These are phyloP conservation scores for Caenorhabditis elegans DNA, from an alignment of 1,140 invertebrate genomes.

Conservation along the genomic window WBcel235 BX284605.5:7185001-7185500, in stretches of 20 bases:
- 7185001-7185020: not conserved
- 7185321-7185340: conserved; percentile 74
- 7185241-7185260: not conserved
- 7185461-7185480: conserved; percentile 90
- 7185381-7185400: conserved; percentile 84
- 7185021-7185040: conserved; percentile 14
- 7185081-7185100: not conserved
- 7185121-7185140: not conserved
- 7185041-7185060: not conserved
- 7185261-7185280: conserved; percentile 58
- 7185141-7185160: not conserved
- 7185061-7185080: not conserved
- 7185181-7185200: not conserved
- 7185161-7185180: not conserved
- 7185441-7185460: conserved; percentile 93
- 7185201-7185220: not conserved
- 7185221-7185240: not conserved
- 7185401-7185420: conserved; percentile 84
- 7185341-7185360: conserved; percentile 44
- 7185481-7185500: conserved; percentile 80
- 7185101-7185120: not conserved
- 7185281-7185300: conserved; percentile 86
- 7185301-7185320: conserved; percentile 93
- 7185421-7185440: conserved; percentile 73
- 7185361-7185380: conserved; percentile 72